A percentile compares a stretch with the other conserved stretches of the same genome.
Evolutionary conservation across 2,113 vertebrate genomes (phyloP).

Genomic region (Tachysurus vachellii): DNA sequence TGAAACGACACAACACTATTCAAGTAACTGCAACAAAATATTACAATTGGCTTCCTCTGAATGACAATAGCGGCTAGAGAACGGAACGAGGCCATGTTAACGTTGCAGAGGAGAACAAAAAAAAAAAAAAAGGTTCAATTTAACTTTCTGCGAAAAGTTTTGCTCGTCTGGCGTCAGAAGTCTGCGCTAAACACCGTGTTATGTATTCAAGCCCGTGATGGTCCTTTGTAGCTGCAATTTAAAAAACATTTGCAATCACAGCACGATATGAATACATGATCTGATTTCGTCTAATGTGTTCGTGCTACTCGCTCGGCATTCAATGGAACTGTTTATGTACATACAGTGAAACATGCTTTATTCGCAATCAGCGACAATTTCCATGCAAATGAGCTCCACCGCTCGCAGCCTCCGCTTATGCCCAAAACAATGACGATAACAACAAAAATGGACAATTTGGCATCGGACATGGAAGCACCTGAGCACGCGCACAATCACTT

Average conservation of each 20-base stretch:
- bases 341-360: slow-evolving; percentile 47
- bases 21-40: slow-evolving; percentile 22
- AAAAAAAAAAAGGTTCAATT: not conserved
- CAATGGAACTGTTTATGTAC: slow-evolving; percentile 37
- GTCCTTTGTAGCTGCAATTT: slow-evolving; percentile 29
- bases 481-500: slow-evolving; percentile 22
- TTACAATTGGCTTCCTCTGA: slow-evolving; percentile 2
- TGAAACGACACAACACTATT: slow-evolving; percentile 35
- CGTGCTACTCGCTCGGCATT: slow-evolving; percentile 32
- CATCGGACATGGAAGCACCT: slow-evolving; percentile 21
- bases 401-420: slow-evolving; percentile 26
- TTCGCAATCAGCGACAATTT: slow-evolving; percentile 51
- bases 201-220: not conserved
- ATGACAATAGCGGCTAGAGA: not conserved
- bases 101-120: not conserved
- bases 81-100: not conserved
- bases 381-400: slow-evolving; percentile 51
- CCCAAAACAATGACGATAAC: slow-evolving; percentile 49
- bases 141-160: not conserved
- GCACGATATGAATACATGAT: slow-evolving; percentile 47
- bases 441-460: not conserved
- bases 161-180: not conserved
- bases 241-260: slow-evolving; percentile 39
- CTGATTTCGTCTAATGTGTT: slow-evolving; percentile 42
- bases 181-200: slow-evolving; percentile 21